Base-by-base conservation (phyloP, 2,888 invertebrate genomes). In the Pristionchus entomophagus region DNA sequence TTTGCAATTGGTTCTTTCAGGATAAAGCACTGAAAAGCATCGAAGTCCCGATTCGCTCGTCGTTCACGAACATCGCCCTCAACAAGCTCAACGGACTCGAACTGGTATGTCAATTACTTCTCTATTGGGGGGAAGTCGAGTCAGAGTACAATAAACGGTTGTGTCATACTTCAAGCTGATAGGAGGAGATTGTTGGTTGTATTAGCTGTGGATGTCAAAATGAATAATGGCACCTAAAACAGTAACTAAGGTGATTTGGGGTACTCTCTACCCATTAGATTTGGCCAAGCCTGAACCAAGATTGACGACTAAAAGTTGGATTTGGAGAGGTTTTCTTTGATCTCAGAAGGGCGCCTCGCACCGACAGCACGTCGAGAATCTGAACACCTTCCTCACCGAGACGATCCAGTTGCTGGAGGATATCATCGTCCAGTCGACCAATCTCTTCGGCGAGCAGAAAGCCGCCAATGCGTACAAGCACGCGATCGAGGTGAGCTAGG, bases 311-410 rank as follows among this genome's bases (percentile, higher is more conserved):
- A n/a, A n/a, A n/a, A n/a, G n/a, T n/a, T n/a, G n/a, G n/a, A n/a
- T n/a, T n/a, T n/a, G n/a, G n/a, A 17, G n/a, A 59, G 6, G 38
- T 59, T 83, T 38, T 12, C n/a, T 4, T 65, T 84, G 2, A n/a
- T n/a, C n/a, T n/a, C 45, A 84, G 84, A 84, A 84, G 35, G 84
- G 69, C 3, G 26, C 84, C 12, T 84, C 84, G 69, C 84, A 84
- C 73, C 84, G 84, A 0, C 84, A 84, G 35, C 84, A 84, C 73
- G 53, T 84, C 12, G 84, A 84, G 49, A 84, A 84, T 73, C 53
- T 84, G 51, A 84, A 84, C 32, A 73, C 73, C 0, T 69, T 35
- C 35, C 19, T 84, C 38, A 51, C 73, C 14, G 84, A 84, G 38
- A 73, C 53, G 1, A 73, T 73, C 22, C 84, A 84, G 38, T n/a